Evolutionary conservation across 2,888 invertebrate genomes (phyloP).

Genomic region (Temnothorax ravouxi): DNA sequence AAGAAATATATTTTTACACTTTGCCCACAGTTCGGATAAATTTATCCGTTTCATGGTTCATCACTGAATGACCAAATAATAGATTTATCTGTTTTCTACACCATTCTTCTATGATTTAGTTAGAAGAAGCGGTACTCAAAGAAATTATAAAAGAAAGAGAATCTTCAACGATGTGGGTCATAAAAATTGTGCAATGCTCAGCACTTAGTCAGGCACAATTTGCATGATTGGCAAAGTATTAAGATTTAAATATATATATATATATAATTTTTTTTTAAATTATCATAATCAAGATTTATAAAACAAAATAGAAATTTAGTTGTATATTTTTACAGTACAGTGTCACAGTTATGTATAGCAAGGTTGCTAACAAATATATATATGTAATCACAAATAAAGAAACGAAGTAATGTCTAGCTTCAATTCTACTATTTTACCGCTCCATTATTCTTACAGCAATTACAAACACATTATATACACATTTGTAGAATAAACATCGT

Average conservation of each 20-base stretch:
- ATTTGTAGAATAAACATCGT: background rate
- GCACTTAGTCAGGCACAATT: background rate
- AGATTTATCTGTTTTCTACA: background rate
- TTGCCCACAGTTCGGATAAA: background rate
- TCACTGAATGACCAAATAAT: background rate
- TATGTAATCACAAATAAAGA: background rate
- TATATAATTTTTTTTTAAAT: no score
- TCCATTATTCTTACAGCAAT: background rate
- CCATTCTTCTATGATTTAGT: background rate
- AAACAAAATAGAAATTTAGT: conserved; percentile 12
- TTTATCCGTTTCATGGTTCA: background rate
- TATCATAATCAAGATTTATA: background rate
- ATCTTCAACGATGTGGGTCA: background rate
- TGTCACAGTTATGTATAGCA: background rate
- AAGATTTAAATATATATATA: background rate
- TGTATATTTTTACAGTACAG: background rate
- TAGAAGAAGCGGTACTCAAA: background rate
- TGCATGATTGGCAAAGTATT: background rate
- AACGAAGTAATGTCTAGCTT: background rate
- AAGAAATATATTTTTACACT: background rate
- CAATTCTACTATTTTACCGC: background rate
- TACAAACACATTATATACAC: background rate
- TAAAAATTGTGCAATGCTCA: no score
- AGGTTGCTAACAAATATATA: background rate
- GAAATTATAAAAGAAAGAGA: background rate